Conservation (phyloP, 2,797 vertebrate species). For the Lophius americanus region DNA sequence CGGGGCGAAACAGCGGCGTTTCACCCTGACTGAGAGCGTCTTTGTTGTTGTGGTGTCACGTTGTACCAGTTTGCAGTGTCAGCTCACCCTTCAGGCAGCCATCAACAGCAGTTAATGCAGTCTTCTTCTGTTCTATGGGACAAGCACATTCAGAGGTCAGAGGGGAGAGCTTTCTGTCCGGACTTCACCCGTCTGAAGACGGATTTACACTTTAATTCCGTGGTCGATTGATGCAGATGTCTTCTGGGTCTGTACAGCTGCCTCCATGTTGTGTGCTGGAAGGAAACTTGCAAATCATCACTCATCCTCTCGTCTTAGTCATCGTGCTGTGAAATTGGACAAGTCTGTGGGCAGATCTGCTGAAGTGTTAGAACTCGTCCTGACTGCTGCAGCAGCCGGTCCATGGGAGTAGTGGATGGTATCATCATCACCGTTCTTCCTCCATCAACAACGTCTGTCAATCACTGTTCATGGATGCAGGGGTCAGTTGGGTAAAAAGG, state of each 20-base stretch:
- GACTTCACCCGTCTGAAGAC: slow-evolving; percentile 12
- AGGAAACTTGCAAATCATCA: slow-evolving; percentile 16
- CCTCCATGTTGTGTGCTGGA: slow-evolving; percentile 3
- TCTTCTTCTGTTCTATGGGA: slow-evolving; percentile 43
- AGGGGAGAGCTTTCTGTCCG: slow-evolving; percentile 20
- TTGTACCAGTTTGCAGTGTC: slow-evolving; percentile 63
- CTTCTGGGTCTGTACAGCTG: slow-evolving; percentile 1
- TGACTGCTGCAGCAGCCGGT: slow-evolving; percentile 34
- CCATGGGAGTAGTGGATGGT: slow-evolving; percentile 5
- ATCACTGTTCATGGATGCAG: background rate
- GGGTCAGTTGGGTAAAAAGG: slow-evolving; percentile 12
- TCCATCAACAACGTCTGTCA: slow-evolving; percentile 23
- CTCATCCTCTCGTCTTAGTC: slow-evolving; percentile 34
- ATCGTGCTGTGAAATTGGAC: slow-evolving; percentile 41
- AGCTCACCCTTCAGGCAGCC: slow-evolving; percentile 50
- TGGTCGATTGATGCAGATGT: background rate
- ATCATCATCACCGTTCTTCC: background rate
- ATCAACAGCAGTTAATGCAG: slow-evolving; percentile 43
- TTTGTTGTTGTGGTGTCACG: slow-evolving; percentile 65
- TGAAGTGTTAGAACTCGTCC: slow-evolving; percentile 40
- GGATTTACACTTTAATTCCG: slow-evolving; percentile 3
- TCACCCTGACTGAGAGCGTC: slow-evolving; percentile 35
- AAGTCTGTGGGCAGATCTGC: slow-evolving; percentile 42
- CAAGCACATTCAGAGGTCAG: slow-evolving; percentile 45
- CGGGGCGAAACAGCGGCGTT: slow-evolving; percentile 21